Conservation (phyloP, 2,888 invertebrate species). For the Busseola fusca region DNA sequence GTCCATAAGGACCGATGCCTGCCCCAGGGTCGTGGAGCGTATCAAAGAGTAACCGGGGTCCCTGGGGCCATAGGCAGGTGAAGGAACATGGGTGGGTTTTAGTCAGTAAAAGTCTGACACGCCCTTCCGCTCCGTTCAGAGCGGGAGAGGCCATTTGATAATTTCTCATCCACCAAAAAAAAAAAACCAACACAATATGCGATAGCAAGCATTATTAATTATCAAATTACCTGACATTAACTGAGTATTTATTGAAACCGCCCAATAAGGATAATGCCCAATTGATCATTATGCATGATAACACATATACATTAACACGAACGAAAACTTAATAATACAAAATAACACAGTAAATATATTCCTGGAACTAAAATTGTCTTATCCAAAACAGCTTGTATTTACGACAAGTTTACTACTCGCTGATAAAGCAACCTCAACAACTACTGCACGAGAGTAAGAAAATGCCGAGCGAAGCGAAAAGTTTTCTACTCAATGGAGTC, state of each 20-base stretch:
- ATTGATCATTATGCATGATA: not conserved
- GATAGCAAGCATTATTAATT: not conserved
- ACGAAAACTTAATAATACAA: not conserved
- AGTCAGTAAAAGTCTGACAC: too few species aligned
- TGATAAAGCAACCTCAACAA: slow-evolving; percentile 16
- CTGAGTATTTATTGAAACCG: slow-evolving; percentile 2
- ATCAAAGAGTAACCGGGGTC: too few species aligned
- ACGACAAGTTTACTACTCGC: not conserved
- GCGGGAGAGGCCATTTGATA: too few species aligned
- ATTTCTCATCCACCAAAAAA: too few species aligned
- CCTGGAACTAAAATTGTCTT: not conserved
- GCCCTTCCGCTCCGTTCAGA: too few species aligned
- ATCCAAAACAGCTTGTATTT: not conserved
- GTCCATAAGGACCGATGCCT: too few species aligned
- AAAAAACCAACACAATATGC: too few species aligned
- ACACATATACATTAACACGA: not conserved
- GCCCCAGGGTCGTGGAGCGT: too few species aligned
- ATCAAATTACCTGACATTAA: slow-evolving; percentile 1
- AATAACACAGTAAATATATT: not conserved
- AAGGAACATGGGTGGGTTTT: too few species aligned
- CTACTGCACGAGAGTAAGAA: slow-evolving; percentile 27
- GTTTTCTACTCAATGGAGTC: slow-evolving; percentile 33
- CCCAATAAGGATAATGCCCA: not conserved
- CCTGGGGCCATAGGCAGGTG: too few species aligned
- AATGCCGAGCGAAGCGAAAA: slow-evolving; percentile 27